Evolutionary conservation across 2,888 invertebrate species (phyloP), one percentile per base, ranked within the genome.

Genomic region (Gisinianus flammeolus): DNA sequence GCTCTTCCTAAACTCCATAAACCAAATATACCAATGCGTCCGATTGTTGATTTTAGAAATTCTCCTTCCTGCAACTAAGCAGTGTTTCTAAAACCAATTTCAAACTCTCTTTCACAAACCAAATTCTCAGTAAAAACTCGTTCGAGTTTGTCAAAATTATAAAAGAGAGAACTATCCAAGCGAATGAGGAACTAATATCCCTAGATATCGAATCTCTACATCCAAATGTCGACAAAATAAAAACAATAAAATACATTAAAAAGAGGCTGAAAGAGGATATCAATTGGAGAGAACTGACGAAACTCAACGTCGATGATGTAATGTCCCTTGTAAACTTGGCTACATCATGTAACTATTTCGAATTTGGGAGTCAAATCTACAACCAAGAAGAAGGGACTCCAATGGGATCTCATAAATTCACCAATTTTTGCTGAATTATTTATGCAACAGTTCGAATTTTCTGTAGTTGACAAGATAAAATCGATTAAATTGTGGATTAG

Each of bases 361-460:
- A 2, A 12, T 68, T 4, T 2, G 16, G 22, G 35, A 24, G 35
- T 1, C 10, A 22, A 16, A 33, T 19, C 24, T 68, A 22, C 24
- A n/a, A 10, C 0, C 68, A 68, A 33, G 8, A 2, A 19, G 68
- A 68, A 1, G 68, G 68, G 3, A 33, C 33, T 4, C 68, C 68
- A 1, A 68, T 68, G 68, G 68, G 68, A 5, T 68, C 35, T 4
- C 68, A n/a, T 22, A 31, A 22, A 33, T 33, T 68, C 68, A 10
- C n/a, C 68, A 3, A 24, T 33, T 2, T 68, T 68, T 2, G 68
- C 35, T 8, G 68, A 68, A 1, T 19, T 68, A 6, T 33, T 33
- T n/a, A 30, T 68, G 33, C 68, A 68, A 33, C 30, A 30, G 16
- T 33, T 68, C 1, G 68, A 68, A n/a, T n/a, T 16, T 1, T 1